Evolutionary conservation across 1,140 invertebrate species (phyloP).

Genomic region (Melanaphis sacchari): DNA sequence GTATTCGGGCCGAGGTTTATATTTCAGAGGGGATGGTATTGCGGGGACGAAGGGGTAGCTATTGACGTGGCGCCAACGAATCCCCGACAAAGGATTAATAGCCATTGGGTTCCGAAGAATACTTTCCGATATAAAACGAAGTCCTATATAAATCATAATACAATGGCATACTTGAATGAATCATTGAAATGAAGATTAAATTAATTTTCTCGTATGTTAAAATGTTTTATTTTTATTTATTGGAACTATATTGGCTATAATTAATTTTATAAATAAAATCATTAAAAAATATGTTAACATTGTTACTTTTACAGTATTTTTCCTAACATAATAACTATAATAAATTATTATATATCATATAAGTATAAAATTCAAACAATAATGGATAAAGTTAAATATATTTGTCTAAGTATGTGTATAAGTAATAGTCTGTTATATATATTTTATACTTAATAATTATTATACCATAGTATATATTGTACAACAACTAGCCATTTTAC

Average conservation of each 20-base stretch:
- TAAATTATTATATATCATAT: not conserved
- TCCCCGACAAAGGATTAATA: conserved; percentile 56
- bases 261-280: not conserved
- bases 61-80: conserved; percentile 50
- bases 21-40: conserved; percentile 6
- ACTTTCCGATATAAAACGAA: conserved; percentile 47
- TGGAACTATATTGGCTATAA: not conserved
- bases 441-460: too few relatives aligned
- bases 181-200: conserved; percentile 2
- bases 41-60: not conserved
- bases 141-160: conserved; percentile 42
- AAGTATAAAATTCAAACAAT: not conserved
- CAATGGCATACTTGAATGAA: conserved; percentile 38
- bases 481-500: not conserved
- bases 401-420: not conserved
- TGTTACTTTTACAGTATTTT: not conserved
- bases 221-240: not conserved
- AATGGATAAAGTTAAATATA: not conserved
- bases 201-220: not conserved
- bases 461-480: not conserved
- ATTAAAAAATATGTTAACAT: not conserved
- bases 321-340: not conserved
- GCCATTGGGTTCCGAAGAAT: conserved; percentile 48
- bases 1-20: conserved; percentile 36
- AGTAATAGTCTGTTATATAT: too few relatives aligned